Base-by-base conservation (phyloP, 2,888 invertebrate species). In the Sinotaia quadrata region DNA sequence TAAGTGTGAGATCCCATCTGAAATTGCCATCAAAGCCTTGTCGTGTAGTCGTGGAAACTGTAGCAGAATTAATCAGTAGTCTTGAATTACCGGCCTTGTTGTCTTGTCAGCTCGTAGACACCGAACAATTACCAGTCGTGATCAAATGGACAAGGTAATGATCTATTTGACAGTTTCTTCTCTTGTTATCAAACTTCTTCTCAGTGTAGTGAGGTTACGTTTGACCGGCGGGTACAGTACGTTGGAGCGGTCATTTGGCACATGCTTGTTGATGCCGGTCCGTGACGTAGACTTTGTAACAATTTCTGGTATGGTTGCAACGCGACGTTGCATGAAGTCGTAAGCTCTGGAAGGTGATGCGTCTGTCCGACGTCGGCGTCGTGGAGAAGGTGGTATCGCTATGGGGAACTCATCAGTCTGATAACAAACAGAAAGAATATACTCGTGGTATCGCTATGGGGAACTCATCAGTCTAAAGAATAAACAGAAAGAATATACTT, bases 221-320 rank as follows among this genome's bases (percentile, higher is more conserved):
- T 52, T 52, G 18, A 15, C 24, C 0, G 63, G 63, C 18, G 63
- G 63, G 31, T 51, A 47, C 47, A 66, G 41, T 4, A 57, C 31
- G 15, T 47, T 4, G 1, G 15, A 18, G 49, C 49, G 27, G 18
- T 57, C 66, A 31, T 67, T 58, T 8, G 12, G 21, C 29, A 27
- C 31, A 8, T 15, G n/a, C 5, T 7, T 24, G 47, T 4, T 47
- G 47, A 18, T 47, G 18, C n/a, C 29, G 1, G 4, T 31, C 1
- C 18, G 21, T 8, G 27, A 29, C 4, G 4, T 54, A 10, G 24
- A 29, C 31, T 24, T 18, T 18, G 54, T 24, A 31, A 29, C 27
- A 41, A 12, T 18, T 31, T 29, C 54, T 29, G 31, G 8, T 18
- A 8, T 31, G 21, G 21, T 21, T 31, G 27, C 18, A 0, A 7